Base-by-base conservation (phyloP, 2,888 invertebrate species). In the Agrochola litura region DNA sequence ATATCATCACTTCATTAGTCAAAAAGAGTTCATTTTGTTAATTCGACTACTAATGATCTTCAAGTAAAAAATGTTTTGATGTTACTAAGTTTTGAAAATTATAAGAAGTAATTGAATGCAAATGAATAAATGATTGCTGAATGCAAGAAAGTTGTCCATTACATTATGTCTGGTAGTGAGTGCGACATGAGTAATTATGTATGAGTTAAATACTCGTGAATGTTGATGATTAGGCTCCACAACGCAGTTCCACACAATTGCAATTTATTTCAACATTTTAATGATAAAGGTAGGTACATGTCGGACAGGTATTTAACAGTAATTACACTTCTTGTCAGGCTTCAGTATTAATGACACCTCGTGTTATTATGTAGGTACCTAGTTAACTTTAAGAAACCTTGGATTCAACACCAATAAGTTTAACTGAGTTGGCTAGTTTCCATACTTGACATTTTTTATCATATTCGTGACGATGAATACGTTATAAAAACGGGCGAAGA, bases 241-340 rank as follows among this genome's bases (percentile, higher is more conserved):
- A 68, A 60, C 68, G 14, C 73, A 63, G n/a, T 77, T 65, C 61
- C 60, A 71, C 73, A 68, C 43, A 75, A 63, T 74, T 81, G 64
- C 73, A 85, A 80, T 86, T 80, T 71, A 82, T 76, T 84, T 75
- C 56, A 76, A 78, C 67, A 84, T 71, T 77, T 68, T 61, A 52
- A 71, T 73, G 30, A 2, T 37, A 37, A 46, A 19, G n/a, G 37
- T 37, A 52, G 10, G 37, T 68, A 67, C 41, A 52, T 64, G 66
- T 60, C 12, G 58, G 58, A n/a, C 60, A 71, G 41, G 67, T 73
- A 73, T 77, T 76, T 71, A 76, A 68, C 46, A 81, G 61, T 81
- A 74, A 83, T 84, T 69, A 76, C 73, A 81, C 71, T 84, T 84
- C 54, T 83, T 74, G 77, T 77, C 54, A 54, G 46, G 43, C 25